Conservation (phyloP, 2,888 invertebrate species). For the Erannis defoliaria region DNA sequence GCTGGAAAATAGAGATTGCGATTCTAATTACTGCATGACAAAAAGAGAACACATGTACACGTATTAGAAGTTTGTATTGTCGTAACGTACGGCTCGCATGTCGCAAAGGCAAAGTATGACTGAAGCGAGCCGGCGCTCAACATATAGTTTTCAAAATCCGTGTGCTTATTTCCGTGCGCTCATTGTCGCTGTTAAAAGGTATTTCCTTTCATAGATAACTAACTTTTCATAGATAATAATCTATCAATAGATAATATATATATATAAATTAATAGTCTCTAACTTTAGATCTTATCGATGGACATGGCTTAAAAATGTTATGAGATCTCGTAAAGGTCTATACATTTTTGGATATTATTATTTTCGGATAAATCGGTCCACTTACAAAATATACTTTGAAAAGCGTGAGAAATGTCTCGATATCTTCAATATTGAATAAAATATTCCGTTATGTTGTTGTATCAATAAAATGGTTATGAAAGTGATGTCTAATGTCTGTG, state of each 20-base stretch:
- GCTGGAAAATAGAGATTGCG: no score
- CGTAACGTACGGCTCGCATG: no score
- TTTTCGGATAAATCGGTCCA: conserved; percentile 3
- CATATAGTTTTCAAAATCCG: no score
- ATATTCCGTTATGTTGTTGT: background rate
- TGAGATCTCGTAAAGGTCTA: background rate
- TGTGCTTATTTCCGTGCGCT: no score
- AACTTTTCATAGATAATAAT: no score
- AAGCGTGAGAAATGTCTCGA: background rate
- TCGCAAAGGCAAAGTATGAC: no score
- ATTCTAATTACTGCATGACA: no score
- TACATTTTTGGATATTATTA: background rate
- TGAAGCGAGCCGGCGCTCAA: no score
- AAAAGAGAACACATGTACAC: no score
- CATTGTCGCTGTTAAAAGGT: no score
- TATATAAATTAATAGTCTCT: background rate
- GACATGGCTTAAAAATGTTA: conserved; percentile 6
- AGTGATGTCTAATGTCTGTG: background rate
- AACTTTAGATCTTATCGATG: background rate
- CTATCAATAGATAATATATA: background rate
- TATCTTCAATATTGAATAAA: background rate
- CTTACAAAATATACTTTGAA: background rate
- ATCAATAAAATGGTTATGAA: conserved; percentile 4
- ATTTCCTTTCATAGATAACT: no score
- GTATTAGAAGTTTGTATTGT: no score